Evolutionary conservation across 2,797 vertebrate species (phyloP).

Genomic region (Falco rusticolus): DNA sequence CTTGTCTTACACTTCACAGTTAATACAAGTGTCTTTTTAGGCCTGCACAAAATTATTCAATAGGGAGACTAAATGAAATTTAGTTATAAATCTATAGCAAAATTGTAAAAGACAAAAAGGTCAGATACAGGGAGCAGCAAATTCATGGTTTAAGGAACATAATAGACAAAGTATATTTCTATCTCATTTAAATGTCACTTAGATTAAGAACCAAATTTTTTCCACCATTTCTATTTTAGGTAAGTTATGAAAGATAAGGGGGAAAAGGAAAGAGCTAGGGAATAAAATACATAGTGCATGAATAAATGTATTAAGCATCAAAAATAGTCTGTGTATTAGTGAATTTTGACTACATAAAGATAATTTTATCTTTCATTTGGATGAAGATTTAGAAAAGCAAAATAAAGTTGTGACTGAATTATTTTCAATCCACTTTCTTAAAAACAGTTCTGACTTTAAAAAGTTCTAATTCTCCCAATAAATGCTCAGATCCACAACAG

Average conservation of each 20-base stretch:
- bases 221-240: neutral
- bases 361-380: neutral
- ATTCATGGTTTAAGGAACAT: neutral
- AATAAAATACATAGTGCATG: neutral
- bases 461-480: neutral
- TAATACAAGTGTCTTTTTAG: neutral
- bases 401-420: neutral
- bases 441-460: neutral
- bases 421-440: neutral
- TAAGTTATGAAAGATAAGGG: neutral
- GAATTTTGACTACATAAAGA: neutral
- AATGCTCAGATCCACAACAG: neutral
- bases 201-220: neutral
- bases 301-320: constrained; percentile 17
- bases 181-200: neutral
- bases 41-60: neutral
- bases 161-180: neutral
- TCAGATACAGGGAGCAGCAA: neutral
- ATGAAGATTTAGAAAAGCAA: neutral
- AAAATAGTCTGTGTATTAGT: neutral
- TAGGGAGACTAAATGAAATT: neutral
- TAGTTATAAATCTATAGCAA: neutral
- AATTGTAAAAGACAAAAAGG: neutral
- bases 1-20: neutral
- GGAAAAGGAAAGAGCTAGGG: neutral